These are phyloP conservation scores for Harpalus rubripes DNA, from an alignment of 2,888 invertebrate genomes.

Conservation along the genomic window DNA sequence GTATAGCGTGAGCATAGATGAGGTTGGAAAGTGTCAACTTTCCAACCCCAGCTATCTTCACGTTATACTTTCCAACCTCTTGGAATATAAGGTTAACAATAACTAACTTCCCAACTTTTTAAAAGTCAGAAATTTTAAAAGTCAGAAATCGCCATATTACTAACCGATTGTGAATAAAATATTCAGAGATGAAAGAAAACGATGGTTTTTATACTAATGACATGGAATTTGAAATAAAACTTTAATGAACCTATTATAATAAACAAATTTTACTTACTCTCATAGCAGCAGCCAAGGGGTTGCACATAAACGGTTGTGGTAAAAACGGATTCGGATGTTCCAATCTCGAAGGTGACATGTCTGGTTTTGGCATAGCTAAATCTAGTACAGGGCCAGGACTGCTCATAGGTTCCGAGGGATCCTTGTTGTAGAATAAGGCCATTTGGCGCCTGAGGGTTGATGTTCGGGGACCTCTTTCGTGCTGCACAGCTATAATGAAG, in stretches of 20 bases:
- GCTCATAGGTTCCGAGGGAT: constrained; percentile 74
- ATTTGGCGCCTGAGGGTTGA: constrained; percentile 96
- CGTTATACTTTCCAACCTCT: too few relatives aligned
- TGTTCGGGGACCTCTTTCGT: constrained; percentile 97
- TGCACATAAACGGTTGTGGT: constrained; percentile 66
- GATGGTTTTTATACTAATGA: too few relatives aligned
- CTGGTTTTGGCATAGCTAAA: constrained; percentile 77
- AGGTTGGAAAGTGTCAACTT: too few relatives aligned
- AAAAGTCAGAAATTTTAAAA: too few relatives aligned
- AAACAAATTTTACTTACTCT: constrained; percentile 69
- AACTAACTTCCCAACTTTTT: too few relatives aligned
- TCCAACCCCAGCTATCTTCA: too few relatives aligned
- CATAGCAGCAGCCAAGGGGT: constrained; percentile 46
- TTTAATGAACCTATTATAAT: background rate
- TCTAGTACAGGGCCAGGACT: constrained; percentile 77
- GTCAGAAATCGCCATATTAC: too few relatives aligned
- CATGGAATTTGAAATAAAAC: too few relatives aligned
- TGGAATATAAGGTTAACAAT: too few relatives aligned
- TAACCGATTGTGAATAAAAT: too few relatives aligned
- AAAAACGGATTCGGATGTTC: constrained; percentile 70
- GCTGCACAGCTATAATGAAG: constrained; percentile 99
- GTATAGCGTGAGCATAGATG: too few relatives aligned
- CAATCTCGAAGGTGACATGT: constrained; percentile 71
- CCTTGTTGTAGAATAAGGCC: constrained; percentile 88
- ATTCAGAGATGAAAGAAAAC: too few relatives aligned